Evolutionary conservation across 2,888 invertebrate species (phyloP).

Genomic region (Torymus texanus): DNA sequence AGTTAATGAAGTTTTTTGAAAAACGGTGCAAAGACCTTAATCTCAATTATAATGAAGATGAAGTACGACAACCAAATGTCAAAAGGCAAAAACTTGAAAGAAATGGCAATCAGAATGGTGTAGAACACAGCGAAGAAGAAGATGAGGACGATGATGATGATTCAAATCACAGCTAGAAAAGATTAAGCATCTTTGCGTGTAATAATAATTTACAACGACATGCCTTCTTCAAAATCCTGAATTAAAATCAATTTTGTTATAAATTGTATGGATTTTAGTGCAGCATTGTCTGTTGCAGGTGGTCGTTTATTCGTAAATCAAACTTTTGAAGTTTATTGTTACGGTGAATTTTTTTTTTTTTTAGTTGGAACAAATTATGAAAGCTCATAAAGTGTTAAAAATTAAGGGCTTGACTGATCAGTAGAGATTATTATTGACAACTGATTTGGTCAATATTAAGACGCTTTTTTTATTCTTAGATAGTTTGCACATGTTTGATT

Average conservation of each 20-base stretch:
- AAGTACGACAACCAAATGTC: slow-evolving; percentile 74
- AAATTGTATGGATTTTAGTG: slow-evolving; percentile 47
- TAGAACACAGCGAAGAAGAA: slow-evolving; percentile 67
- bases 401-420: slow-evolving; percentile 52
- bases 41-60: slow-evolving; percentile 75
- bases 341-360: slow-evolving; percentile 42
- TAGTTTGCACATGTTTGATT: slow-evolving; percentile 52
- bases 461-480: slow-evolving; percentile 45
- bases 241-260: slow-evolving; percentile 44
- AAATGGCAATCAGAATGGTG: slow-evolving; percentile 74
- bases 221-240: slow-evolving; percentile 47
- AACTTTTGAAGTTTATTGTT: slow-evolving; percentile 39
- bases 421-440: slow-evolving; percentile 51
- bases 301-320: slow-evolving; percentile 33
- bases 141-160: slow-evolving; percentile 61
- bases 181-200: slow-evolving; percentile 34
- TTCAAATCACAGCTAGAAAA: slow-evolving; percentile 58
- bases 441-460: slow-evolving; percentile 44
- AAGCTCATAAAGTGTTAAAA: slow-evolving; percentile 48
- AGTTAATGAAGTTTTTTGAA: slow-evolving; percentile 83
- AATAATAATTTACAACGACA: slow-evolving; percentile 48
- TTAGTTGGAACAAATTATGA: slow-evolving; percentile 54
- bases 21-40: slow-evolving; percentile 83
- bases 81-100: slow-evolving; percentile 66
- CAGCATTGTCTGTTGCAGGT: slow-evolving; percentile 35